Conservation (phyloP, 1,140 invertebrate genomes). For the Goniozus legneri region DNA sequence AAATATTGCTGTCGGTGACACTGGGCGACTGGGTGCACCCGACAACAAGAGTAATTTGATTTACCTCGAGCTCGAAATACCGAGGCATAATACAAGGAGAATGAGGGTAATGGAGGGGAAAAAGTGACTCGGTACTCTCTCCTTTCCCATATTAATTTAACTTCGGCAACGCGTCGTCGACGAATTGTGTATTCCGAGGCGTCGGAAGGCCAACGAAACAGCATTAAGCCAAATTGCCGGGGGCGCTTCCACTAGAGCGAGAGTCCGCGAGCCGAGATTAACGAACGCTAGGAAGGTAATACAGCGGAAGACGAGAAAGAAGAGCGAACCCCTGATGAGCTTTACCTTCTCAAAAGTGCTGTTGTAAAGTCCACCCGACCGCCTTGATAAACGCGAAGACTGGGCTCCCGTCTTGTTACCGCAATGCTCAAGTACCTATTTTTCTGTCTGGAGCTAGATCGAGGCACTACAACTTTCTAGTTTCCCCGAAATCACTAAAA, state of each 20-base stretch:
- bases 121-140: slow-evolving; percentile 13
- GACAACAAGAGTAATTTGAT: slow-evolving; percentile 25
- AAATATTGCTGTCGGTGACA: slow-evolving; percentile 8
- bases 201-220: slow-evolving; percentile 8
- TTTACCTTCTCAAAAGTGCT: no score
- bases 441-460: no score
- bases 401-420: background rate
- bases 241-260: background rate
- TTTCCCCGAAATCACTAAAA: no score
- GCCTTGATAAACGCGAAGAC: background rate
- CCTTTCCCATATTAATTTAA: slow-evolving; percentile 35
- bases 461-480: no score
- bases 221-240: slow-evolving; percentile 28
- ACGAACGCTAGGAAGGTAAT: no score
- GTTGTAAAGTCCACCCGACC: no score
- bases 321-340: no score
- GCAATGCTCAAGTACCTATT: background rate
- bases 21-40: slow-evolving; percentile 8
- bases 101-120: slow-evolving; percentile 27
- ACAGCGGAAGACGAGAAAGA: no score
- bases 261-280: background rate
- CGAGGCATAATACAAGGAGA: no score
- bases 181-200: background rate
- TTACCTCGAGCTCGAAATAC: slow-evolving; percentile 17
- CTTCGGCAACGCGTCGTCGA: slow-evolving; percentile 16